Percentiles rank a stretch among this genome's conserved stretches.
These are phyloP conservation scores for Cyprinella venusta DNA, from an alignment of 2,797 vertebrate species.

Conservation along the genomic window DNA sequence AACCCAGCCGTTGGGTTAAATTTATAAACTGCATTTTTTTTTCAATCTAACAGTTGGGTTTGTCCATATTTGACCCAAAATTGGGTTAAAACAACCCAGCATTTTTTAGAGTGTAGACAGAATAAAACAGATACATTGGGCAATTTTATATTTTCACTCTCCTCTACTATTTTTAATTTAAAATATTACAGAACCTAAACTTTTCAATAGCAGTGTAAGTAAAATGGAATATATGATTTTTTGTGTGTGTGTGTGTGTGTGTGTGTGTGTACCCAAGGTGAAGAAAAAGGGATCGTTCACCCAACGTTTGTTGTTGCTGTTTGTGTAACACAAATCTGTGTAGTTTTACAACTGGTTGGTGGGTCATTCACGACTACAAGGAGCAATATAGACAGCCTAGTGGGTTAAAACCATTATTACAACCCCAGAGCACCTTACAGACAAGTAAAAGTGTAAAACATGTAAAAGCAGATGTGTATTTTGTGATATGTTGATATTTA, in stretches of 20 bases:
- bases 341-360: background rate
- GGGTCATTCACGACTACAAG: background rate
- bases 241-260: no score
- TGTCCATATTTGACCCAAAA: no score
- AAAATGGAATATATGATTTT: background rate
- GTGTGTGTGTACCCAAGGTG: background rate
- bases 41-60: no score
- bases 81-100: no score
- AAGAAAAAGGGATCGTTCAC: background rate
- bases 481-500: slow-evolving; percentile 46
- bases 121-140: background rate
- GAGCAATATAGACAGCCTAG: background rate
- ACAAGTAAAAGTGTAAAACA: background rate
- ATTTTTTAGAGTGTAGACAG: no score
- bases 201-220: background rate
- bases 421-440: background rate
- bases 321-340: background rate
- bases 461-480: background rate
- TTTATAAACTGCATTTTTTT: no score
- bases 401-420: background rate
- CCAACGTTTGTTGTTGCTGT: background rate
- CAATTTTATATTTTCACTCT: background rate
- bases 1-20: no score
- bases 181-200: no score
- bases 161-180: no score